phyloP scores from a whole-genome alignment of 2,888 invertebrate species.

The Seira ritae region DNA sequence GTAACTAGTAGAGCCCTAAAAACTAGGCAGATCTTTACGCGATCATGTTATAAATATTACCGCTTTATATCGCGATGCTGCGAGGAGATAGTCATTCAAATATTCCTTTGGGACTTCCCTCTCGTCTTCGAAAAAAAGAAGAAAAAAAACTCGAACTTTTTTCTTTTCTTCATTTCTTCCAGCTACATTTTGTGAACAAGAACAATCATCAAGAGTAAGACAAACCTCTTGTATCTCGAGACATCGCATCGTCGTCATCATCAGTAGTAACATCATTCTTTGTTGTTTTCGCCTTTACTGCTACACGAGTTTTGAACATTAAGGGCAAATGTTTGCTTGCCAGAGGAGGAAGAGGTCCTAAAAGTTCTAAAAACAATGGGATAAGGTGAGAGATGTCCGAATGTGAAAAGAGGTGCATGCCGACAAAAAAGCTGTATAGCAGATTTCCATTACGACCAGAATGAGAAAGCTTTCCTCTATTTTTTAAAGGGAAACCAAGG shows the following conservation, averaged over 20 bases:
- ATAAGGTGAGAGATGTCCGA: conserved; percentile 1
- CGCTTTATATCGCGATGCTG: not conserved
- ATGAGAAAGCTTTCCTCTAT: too few species aligned
- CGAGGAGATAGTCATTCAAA: conserved; percentile 30
- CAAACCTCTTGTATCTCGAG: conserved; percentile 42
- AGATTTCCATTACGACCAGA: too few species aligned
- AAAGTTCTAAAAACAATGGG: not conserved
- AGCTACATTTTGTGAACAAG: conserved; percentile 36
- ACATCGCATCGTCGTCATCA: conserved; percentile 26
- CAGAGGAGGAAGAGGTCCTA: not conserved
- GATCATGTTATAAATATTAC: conserved; percentile 6
- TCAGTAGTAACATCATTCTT: conserved; percentile 36
- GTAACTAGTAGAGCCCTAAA: too few species aligned
- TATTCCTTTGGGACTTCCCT: conserved; percentile 33
- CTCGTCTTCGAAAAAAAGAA: not conserved
- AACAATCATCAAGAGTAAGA: conserved; percentile 41
- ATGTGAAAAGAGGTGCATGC: not conserved
- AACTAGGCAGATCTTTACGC: not conserved
- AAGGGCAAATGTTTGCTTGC: not conserved
- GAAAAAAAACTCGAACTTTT: conserved; percentile 3
- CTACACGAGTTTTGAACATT: conserved; percentile 31
- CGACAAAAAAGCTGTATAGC: too few species aligned
- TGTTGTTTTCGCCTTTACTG: conserved; percentile 19
- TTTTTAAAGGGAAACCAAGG: too few species aligned
- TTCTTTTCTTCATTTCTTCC: conserved; percentile 17